Percentiles rank a stretch among this genome's conserved stretches.
These are phyloP conservation scores for Pseudotriccus pelzelni DNA, from an alignment of 2,797 vertebrate genomes.

Conservation along the genomic window DNA sequence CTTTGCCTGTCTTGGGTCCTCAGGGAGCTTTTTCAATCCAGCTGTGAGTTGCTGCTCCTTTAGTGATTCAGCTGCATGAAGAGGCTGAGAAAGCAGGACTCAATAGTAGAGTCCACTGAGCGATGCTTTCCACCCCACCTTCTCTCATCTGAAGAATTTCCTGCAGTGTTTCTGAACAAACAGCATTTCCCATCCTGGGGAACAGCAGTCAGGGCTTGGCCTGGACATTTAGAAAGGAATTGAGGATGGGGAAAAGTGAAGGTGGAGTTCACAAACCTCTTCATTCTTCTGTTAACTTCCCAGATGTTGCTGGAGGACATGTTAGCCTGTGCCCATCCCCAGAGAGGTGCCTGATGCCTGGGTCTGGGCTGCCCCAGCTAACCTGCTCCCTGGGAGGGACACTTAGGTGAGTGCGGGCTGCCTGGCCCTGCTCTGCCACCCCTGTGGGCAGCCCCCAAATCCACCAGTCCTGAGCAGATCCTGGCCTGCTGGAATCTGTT, in stretches of 20 bases:
- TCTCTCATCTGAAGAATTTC: background rate
- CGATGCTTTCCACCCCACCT: background rate
- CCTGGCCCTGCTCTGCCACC: background rate
- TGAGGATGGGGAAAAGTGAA: background rate
- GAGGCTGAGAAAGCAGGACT: background rate
- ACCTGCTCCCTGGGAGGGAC: background rate
- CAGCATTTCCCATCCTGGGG: background rate
- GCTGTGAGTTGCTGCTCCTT: background rate
- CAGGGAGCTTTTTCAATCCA: background rate
- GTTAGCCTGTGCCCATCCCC: background rate
- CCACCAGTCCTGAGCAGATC: background rate
- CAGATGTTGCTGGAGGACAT: rapidly evolving
- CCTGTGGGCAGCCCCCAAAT: rapidly evolving
- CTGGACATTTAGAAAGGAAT: background rate
- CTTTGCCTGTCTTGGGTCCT: background rate
- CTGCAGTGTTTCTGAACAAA: background rate
- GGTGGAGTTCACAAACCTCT: background rate
- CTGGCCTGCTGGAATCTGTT: rapidly evolving
- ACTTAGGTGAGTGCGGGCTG: background rate
- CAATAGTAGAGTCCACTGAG: background rate
- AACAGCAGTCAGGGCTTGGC: background rate
- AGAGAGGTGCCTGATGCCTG: background rate
- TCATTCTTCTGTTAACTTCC: background rate
- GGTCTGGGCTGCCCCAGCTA: background rate
- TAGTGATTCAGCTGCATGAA: background rate